Conservation (phyloP, 23 tunicate genomes). For the Corella eumyota region DNA sequence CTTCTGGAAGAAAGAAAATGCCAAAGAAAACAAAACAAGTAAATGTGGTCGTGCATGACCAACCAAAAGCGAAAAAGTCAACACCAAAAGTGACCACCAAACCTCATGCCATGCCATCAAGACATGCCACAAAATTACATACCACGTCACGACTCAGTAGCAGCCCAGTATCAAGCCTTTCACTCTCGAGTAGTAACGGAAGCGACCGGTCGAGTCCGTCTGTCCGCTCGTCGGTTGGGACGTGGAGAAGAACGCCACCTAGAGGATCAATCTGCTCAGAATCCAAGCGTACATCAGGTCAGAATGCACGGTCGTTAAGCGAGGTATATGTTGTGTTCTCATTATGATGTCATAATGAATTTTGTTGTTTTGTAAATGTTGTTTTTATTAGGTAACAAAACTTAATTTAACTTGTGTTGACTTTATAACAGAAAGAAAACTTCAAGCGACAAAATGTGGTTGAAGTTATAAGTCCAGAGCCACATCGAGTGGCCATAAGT, state of each 20-base stretch:
- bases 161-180: constrained; percentile 40
- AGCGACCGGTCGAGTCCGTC: constrained; percentile 28
- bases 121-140: neutral
- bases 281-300: too few species aligned
- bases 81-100: neutral
- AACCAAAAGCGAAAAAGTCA: too few species aligned
- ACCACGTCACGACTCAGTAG: constrained; percentile 1
- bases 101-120: neutral
- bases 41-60: too few species aligned
- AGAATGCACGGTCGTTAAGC: constrained; percentile 16
- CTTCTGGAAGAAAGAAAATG: too few species aligned
- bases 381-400: too few species aligned
- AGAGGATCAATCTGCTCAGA: too few species aligned
- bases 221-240: constrained; percentile 4
- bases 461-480: too few species aligned
- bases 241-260: neutral
- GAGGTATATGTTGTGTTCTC: constrained; percentile 12
- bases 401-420: too few species aligned
- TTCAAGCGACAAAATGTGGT: constrained; percentile 13
- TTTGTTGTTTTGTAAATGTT: neutral
- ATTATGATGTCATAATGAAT: too few species aligned
- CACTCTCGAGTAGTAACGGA: constrained; percentile 60
- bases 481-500: too few species aligned
- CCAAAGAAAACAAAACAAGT: too few species aligned
- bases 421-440: constrained; percentile 17